phyloP scores from a whole-genome alignment of 2,797 vertebrate genomes.

The Muscicapa striata region DNA sequence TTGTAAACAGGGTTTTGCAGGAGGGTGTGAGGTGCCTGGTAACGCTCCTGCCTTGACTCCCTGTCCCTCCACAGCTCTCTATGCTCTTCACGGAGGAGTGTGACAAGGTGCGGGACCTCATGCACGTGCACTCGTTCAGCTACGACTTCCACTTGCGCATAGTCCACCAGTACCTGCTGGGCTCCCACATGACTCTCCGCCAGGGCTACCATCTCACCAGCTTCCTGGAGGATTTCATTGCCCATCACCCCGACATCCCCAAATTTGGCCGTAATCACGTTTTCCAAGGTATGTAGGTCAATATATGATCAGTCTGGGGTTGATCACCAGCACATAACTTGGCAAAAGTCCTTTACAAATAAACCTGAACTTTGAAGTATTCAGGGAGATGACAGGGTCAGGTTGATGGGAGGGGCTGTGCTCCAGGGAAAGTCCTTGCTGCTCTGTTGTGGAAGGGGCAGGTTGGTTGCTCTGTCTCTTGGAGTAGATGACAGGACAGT shows the following conservation, averaged over 20 bases:
- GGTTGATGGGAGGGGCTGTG: neutral
- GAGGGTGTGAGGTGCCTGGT: neutral
- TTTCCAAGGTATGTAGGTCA: conserved; percentile 86
- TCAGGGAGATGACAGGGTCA: neutral
- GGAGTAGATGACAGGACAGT: neutral
- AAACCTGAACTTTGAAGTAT: neutral
- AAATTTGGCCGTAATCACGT: conserved; percentile 97
- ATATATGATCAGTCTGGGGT: neutral
- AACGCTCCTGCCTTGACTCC: neutral
- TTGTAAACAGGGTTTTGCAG: neutral
- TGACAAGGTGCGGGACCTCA: conserved; percentile 95
- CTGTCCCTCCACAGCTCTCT: conserved; percentile 85
- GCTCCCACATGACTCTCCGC: conserved; percentile 90
- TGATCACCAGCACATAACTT: neutral
- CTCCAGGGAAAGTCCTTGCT: neutral
- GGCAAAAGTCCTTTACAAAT: neutral
- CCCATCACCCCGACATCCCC: conserved; percentile 93
- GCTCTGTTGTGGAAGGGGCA: neutral
- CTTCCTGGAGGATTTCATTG: conserved; percentile 95
- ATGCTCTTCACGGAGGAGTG: conserved; percentile 99
- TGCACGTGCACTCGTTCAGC: conserved; percentile 99
- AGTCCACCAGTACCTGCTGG: conserved; percentile 94
- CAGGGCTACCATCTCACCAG: conserved; percentile 95
- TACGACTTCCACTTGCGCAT: conserved; percentile 98
- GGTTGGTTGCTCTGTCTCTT: neutral